These are phyloP conservation scores for Endomychus coccineus DNA, from an alignment of 2,888 invertebrate genomes.

Conservation along the genomic window DNA sequence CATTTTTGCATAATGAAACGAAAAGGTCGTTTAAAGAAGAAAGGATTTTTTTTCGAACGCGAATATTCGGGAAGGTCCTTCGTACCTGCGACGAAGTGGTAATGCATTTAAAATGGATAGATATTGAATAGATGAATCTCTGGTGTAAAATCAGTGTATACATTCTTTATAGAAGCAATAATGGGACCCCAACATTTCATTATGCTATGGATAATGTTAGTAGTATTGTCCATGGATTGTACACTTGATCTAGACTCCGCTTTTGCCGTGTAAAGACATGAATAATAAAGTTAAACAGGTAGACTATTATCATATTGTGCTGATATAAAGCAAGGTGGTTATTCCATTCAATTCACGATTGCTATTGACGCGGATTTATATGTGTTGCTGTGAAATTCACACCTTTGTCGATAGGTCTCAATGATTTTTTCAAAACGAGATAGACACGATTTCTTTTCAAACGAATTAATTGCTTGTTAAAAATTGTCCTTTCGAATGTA, in stretches of 20 bases:
- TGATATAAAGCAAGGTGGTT: slow-evolving; percentile 40
- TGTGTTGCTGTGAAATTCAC: too few relatives aligned
- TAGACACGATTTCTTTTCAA: too few relatives aligned
- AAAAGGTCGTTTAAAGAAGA: too few relatives aligned
- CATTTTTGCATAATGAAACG: too few relatives aligned
- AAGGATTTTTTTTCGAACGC: neutral
- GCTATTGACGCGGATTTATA: slow-evolving; percentile 10
- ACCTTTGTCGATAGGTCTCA: too few relatives aligned
- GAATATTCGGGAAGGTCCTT: neutral
- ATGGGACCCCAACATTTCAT: slow-evolving; percentile 42
- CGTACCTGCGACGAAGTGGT: neutral
- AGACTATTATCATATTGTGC: slow-evolving; percentile 41
- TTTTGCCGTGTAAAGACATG: slow-evolving; percentile 37
- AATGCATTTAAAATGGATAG: slow-evolving; percentile 16
- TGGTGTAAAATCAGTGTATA: slow-evolving; percentile 39
- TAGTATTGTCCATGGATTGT: slow-evolving; percentile 42
- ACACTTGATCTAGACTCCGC: slow-evolving; percentile 38
- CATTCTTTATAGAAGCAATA: slow-evolving; percentile 38
- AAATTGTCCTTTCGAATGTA: too few relatives aligned
- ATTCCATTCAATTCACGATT: slow-evolving; percentile 30
- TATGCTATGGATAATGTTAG: slow-evolving; percentile 42
- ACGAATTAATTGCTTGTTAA: too few relatives aligned
- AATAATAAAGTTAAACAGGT: slow-evolving; percentile 44
- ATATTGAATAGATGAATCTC: slow-evolving; percentile 24
- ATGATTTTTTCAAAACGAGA: too few relatives aligned